Evolutionary conservation across 1,140 invertebrate species (phyloP).

Genomic region (Drosophila triauraria): DNA sequence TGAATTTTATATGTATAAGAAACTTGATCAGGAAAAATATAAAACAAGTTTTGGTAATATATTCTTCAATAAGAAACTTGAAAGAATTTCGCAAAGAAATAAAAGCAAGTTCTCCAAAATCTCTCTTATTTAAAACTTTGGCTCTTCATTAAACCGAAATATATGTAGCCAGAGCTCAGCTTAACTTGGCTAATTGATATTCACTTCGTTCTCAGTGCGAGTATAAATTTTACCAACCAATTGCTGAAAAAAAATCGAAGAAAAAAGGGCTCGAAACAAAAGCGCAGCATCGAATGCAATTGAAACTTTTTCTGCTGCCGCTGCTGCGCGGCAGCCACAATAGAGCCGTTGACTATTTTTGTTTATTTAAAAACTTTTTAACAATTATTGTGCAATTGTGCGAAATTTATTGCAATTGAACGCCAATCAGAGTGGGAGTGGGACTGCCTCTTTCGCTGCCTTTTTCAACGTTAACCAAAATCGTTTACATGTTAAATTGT

Average conservation of each 20-base stretch:
- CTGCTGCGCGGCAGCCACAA: constrained; percentile 32
- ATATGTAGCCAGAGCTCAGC: constrained; percentile 45
- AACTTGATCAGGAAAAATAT: not conserved
- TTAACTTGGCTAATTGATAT: constrained; percentile 70
- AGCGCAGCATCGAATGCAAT: constrained; percentile 36
- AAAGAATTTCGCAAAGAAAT: not conserved
- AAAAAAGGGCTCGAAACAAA: constrained; percentile 27
- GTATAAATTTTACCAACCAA: constrained; percentile 24
- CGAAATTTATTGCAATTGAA: constrained; percentile 84
- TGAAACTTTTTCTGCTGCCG: constrained; percentile 58
- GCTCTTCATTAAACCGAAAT: constrained; percentile 31
- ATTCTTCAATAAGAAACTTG: not conserved
- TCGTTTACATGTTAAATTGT: constrained; percentile 83
- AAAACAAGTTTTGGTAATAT: not conserved
- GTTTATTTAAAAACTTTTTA: constrained; percentile 80
- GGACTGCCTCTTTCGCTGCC: not conserved
- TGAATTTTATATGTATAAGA: not conserved
- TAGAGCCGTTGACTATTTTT: constrained; percentile 64
- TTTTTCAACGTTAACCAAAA: constrained; percentile 73
- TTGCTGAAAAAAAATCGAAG: not conserved
- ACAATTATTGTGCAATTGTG: constrained; percentile 84
- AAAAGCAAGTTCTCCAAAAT: not conserved
- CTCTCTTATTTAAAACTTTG: constrained; percentile 5
- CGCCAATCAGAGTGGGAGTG: constrained; percentile 70
- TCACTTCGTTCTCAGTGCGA: constrained; percentile 25